phyloP scores from a whole-genome alignment of 1,140 invertebrate genomes.

The Hormaphis cornu region DNA sequence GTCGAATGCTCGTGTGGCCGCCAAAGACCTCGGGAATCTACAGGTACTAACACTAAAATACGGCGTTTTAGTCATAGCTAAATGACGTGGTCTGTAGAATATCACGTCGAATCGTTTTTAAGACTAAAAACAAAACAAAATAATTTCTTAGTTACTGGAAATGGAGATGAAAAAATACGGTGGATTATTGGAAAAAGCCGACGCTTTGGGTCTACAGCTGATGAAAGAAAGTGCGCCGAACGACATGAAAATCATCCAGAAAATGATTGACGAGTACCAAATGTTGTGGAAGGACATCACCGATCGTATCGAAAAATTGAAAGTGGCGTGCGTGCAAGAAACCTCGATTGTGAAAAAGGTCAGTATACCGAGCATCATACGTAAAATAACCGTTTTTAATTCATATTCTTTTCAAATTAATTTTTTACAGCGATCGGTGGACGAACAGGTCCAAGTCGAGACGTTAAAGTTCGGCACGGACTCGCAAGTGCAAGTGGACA shows the following conservation, averaged over 20 bases:
- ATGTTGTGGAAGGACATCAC: slow-evolving; percentile 54
- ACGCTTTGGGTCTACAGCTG: slow-evolving; percentile 50
- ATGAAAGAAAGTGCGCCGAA: slow-evolving; percentile 49
- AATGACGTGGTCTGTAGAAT: not conserved
- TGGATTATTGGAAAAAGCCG: slow-evolving; percentile 47
- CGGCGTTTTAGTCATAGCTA: not conserved
- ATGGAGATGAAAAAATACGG: slow-evolving; percentile 49
- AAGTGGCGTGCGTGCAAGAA: slow-evolving; percentile 38
- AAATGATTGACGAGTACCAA: slow-evolving; percentile 60
- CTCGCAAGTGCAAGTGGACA: slow-evolving; percentile 67
- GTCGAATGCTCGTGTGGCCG: slow-evolving; percentile 17
- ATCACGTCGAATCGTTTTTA: not conserved
- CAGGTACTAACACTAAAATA: not conserved
- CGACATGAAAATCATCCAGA: slow-evolving; percentile 50
- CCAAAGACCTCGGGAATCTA: slow-evolving; percentile 31
- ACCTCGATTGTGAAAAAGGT: slow-evolving; percentile 32
- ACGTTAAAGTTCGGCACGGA: slow-evolving; percentile 66
- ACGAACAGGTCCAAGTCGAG: slow-evolving; percentile 58
- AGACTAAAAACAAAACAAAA: not conserved
- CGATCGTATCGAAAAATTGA: slow-evolving; percentile 46
- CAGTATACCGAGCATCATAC: too few relatives aligned
- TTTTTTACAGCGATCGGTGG: slow-evolving; percentile 38
- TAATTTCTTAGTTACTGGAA: slow-evolving; percentile 45
- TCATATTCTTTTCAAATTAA: not conserved
- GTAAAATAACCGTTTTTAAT: not conserved